Evolutionary conservation across 2,888 invertebrate genomes (phyloP), one percentile per base, ranked within the genome.

Genomic region (Xestoiulus laeticollis): DNA sequence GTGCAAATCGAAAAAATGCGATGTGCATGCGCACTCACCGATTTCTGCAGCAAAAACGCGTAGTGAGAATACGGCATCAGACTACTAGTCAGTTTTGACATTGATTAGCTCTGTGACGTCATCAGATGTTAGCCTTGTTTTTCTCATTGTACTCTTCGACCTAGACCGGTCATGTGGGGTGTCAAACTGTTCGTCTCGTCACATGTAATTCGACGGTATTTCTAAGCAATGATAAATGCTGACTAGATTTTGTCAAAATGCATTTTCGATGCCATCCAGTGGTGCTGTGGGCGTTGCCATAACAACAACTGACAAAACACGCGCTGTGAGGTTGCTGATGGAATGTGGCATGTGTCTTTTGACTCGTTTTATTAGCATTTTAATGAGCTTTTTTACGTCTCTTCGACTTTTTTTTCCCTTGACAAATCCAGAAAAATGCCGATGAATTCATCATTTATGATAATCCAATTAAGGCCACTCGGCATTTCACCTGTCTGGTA

Each of bases 281-380:
- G 48, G 19, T 14, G 16, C 19, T 48, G 48, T 48, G 59, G 59
- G 59, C 59, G 59, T 59, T 59, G 59, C 19, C 59, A 59, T 59
- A 59, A 59, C 59, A 59, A 59, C 59, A 19, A 38, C 38, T 38
- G 38, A 8, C 38, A 38, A 38, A 38, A 38, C 38, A 48, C 59
- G 14, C 59, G 19, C n/a, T n/a, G 59, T 59, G 59, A n/a, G 59
- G 59, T 19, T 59, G 19, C 5, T 59, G 59, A n/a, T 4, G 59
- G 59, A 59, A 59, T 59, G 59, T 19, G 59, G 14, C 59, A 19
- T 59, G 59, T n/a, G 19, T 59, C 59, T 59, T 59, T 59, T 59
- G 59, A 59, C 59, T 59, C 59, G 59, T 59, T 59, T 59, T 59
- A 59, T 59, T 59, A 59, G n/a, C 59, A 59, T 59, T 59, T 59